These are phyloP conservation scores for Drosophila sturtevanti DNA, from an alignment of 1,140 invertebrate species.

Conservation along the genomic window DNA sequence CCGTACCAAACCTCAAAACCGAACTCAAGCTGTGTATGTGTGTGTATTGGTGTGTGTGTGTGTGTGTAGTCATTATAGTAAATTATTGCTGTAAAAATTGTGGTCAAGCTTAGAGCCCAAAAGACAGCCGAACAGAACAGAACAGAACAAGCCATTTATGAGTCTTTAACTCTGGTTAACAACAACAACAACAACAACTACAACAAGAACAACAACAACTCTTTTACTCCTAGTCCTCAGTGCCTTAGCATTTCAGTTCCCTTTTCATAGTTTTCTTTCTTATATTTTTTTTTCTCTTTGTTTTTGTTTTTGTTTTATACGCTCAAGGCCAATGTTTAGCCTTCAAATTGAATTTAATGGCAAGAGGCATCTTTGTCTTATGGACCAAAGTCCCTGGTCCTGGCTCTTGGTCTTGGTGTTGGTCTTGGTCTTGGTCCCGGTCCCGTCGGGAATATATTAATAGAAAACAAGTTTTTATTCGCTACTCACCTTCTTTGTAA, in stretches of 20 bases:
- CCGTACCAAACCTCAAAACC: slow-evolving; percentile 23
- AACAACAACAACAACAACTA: no score
- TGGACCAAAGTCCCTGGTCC: slow-evolving; percentile 58
- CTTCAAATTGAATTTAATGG: slow-evolving; percentile 82
- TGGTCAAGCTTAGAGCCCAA: slow-evolving; percentile 34
- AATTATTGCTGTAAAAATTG: slow-evolving; percentile 81
- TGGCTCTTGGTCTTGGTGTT: no score
- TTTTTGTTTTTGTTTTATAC: slow-evolving; percentile 17
- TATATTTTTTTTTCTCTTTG: no score
- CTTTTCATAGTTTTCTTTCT: slow-evolving; percentile 38
- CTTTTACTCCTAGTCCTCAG: slow-evolving; percentile 1
- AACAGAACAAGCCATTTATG: slow-evolving; percentile 35
- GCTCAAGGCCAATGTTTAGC: slow-evolving; percentile 77
- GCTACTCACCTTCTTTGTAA: slow-evolving; percentile 80
- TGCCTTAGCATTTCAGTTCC: slow-evolving; percentile 32
- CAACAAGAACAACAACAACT: no score
- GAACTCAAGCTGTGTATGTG: slow-evolving; percentile 7
- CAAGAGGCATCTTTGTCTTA: slow-evolving; percentile 70
- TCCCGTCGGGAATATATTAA: slow-evolving; percentile 1
- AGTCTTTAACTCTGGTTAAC: slow-evolving; percentile 3
- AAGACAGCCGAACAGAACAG: slow-evolving; percentile 21
- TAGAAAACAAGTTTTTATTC: slow-evolving; percentile 19
- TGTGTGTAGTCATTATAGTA: slow-evolving; percentile 74
- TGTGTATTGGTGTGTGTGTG: no score
- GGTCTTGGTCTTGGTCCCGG: not conserved